Percentiles rank a stretch among this genome's conserved stretches.
phyloP scores from a whole-genome alignment of 1,140 invertebrate genomes.

The Lepidurus apus region DNA sequence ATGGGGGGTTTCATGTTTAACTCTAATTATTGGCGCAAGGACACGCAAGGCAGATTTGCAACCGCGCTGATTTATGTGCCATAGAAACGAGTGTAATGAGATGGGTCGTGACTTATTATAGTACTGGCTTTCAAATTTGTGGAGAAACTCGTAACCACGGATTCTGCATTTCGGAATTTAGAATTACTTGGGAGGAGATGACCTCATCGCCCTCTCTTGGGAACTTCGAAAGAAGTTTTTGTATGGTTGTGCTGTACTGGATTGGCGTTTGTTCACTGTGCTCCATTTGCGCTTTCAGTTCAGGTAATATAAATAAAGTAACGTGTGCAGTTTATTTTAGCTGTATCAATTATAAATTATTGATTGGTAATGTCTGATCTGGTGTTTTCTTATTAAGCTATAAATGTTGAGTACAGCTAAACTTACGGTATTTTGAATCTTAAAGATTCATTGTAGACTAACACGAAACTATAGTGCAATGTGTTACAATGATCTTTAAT shows the following conservation, averaged over 20 bases:
- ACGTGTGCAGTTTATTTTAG: too few species aligned
- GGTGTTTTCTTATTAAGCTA: too few species aligned
- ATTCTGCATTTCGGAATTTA: background rate
- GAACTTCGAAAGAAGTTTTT: background rate
- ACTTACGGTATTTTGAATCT: too few species aligned
- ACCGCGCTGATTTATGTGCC: background rate
- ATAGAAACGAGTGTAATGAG: constrained; percentile 6
- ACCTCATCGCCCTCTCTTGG: background rate
- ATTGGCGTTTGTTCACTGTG: too few species aligned
- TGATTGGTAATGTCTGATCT: too few species aligned
- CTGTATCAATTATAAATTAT: too few species aligned
- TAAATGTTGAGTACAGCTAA: too few species aligned
- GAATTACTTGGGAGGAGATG: background rate
- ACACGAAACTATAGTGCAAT: too few species aligned
- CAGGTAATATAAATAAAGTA: too few species aligned
- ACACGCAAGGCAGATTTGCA: constrained; percentile 1
- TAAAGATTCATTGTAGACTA: too few species aligned
- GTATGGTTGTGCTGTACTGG: background rate
- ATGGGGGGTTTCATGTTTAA: constrained; percentile 1
- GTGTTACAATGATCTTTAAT: too few species aligned
- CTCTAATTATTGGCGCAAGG: constrained; percentile 21
- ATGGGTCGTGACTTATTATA: constrained; percentile 22
- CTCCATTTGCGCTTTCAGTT: too few species aligned
- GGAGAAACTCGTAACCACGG: background rate
- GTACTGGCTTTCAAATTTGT: background rate